These are phyloP conservation scores for Azemiops feae DNA, from an alignment of 2,113 vertebrate species.

Conservation along the genomic window DNA sequence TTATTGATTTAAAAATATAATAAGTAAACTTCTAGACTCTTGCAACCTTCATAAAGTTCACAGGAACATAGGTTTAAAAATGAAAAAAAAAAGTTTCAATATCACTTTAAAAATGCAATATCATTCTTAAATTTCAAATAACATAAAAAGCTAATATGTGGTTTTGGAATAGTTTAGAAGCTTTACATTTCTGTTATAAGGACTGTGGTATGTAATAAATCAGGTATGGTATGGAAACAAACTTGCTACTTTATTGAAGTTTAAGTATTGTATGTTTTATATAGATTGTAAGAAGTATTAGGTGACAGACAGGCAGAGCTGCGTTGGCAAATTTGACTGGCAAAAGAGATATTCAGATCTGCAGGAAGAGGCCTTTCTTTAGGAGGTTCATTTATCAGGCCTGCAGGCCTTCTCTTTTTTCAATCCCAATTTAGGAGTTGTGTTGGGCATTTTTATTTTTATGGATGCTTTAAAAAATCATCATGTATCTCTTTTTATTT, in stretches of 20 bases:
- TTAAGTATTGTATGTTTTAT: conserved; percentile 30
- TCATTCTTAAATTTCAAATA: background rate
- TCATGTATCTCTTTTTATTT: background rate
- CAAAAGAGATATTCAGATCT: background rate
- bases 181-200: background rate
- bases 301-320: background rate
- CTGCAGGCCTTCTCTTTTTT: background rate
- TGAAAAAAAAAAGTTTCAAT: background rate
- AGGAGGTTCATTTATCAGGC: background rate
- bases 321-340: background rate
- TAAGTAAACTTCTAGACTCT: background rate
- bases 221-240: conserved; percentile 28
- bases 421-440: background rate
- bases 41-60: background rate
- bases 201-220: background rate
- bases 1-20: background rate
- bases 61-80: background rate
- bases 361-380: background rate
- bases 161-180: background rate
- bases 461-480: background rate
- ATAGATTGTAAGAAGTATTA: background rate
- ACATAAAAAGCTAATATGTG: background rate
- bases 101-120: background rate
- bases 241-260: conserved; percentile 35
- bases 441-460: background rate